These are phyloP conservation scores for Mesaphorura yosii DNA, from an alignment of 1,140 invertebrate species.

Conservation along the genomic window DNA sequence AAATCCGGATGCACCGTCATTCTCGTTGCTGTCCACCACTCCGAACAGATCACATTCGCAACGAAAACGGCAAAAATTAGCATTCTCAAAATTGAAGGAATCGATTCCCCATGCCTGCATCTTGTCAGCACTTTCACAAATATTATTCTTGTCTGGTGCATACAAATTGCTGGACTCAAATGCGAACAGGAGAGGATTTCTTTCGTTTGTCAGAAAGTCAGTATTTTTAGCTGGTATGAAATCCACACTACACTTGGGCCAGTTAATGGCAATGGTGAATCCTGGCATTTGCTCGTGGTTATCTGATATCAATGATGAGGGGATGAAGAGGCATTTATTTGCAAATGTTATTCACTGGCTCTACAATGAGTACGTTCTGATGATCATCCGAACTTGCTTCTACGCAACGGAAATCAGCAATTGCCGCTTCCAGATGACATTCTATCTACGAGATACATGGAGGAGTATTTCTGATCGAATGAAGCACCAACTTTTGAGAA, in stretches of 20 bases:
- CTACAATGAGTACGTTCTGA: slow-evolving; percentile 7
- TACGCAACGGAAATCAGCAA: slow-evolving; percentile 12
- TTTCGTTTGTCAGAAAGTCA: slow-evolving; percentile 17
- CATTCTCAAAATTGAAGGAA: not conserved
- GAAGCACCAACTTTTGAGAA: slow-evolving; percentile 1
- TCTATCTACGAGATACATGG: slow-evolving; percentile 16
- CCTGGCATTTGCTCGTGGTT: slow-evolving; percentile 1
- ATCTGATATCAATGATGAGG: not conserved
- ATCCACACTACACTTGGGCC: slow-evolving; percentile 7
- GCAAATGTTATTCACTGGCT: slow-evolving; percentile 15
- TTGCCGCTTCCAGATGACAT: not conserved
- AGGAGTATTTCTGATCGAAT: slow-evolving; percentile 12
- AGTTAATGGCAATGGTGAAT: slow-evolving; percentile 7
- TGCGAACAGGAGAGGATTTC: slow-evolving; percentile 12
- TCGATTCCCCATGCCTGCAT: slow-evolving; percentile 6
- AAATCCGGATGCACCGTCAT: not conserved
- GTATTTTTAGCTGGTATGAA: slow-evolving; percentile 12
- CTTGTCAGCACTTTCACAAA: slow-evolving; percentile 9
- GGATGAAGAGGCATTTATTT: not conserved
- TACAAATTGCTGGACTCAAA: slow-evolving; percentile 9
- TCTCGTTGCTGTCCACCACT: too few relatives aligned
- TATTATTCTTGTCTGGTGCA: slow-evolving; percentile 5
- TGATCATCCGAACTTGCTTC: slow-evolving; percentile 8
- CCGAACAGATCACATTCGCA: too few relatives aligned
- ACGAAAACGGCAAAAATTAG: not conserved